These are phyloP conservation scores for Nestor notabilis DNA, from an alignment of 2,113 vertebrate species.

Conservation along the genomic window DNA sequence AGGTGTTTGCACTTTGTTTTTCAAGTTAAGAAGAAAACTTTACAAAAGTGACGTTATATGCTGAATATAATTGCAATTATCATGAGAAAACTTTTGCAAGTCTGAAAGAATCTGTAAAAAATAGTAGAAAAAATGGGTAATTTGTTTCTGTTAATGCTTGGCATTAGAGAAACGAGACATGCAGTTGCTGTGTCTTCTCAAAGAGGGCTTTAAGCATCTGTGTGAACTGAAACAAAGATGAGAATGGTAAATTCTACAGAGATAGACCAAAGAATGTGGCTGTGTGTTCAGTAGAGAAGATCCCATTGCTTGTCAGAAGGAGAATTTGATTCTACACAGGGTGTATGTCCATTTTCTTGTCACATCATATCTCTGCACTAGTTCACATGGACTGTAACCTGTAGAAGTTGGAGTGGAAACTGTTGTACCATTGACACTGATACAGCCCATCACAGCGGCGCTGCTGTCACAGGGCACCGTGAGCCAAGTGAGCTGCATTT, in stretches of 20 bases:
- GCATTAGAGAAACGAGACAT: background rate
- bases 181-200: background rate
- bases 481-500: fast-evolving
- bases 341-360: background rate
- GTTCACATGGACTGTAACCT: fast-evolving
- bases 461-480: fast-evolving
- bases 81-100: background rate
- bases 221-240: background rate
- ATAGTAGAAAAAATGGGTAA: background rate
- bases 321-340: background rate
- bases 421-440: background rate
- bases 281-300: background rate
- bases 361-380: background rate
- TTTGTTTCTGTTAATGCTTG: background rate
- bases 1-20: background rate
- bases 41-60: background rate
- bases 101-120: background rate
- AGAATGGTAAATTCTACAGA: background rate
- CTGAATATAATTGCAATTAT: background rate
- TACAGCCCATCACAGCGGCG: background rate
- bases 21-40: background rate
- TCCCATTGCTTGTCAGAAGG: background rate
- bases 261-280: too few relatives aligned
- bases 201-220: background rate
- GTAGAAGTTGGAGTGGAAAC: background rate